These are phyloP conservation scores for Phyllostomus discolor DNA, from an alignment of 2,113 vertebrate genomes.

Conservation along the genomic window DNA sequence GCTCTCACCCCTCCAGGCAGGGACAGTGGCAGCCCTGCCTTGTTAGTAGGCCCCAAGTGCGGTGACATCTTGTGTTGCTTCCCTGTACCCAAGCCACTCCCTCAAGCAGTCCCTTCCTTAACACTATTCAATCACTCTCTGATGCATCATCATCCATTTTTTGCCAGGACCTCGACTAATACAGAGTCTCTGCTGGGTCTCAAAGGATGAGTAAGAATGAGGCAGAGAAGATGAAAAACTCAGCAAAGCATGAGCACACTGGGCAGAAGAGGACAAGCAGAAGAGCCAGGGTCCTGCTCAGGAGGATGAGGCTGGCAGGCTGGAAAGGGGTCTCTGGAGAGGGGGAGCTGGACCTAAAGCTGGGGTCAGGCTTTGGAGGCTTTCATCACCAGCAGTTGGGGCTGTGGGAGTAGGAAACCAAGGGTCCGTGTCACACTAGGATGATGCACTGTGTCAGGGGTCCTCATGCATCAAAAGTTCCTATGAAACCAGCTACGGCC, in stretches of 20 bases:
- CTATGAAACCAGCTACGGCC: background rate
- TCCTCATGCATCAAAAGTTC: background rate
- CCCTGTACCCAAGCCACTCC: no score
- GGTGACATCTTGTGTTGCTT: background rate
- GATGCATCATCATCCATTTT: background rate
- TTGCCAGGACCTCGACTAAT: background rate
- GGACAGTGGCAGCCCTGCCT: background rate
- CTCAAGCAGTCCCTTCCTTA: background rate
- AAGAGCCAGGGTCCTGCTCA: background rate
- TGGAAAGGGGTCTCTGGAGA: no score
- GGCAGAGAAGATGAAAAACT: background rate
- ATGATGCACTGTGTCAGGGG: background rate
- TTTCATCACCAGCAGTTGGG: background rate
- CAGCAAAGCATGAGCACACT: no score
- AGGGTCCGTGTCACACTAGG: background rate
- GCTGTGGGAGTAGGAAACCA: background rate
- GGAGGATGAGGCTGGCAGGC: rapidly evolving
- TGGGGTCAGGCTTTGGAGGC: background rate
- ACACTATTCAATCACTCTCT: background rate
- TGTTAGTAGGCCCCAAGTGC: no score
- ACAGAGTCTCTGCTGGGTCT: background rate
- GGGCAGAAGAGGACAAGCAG: background rate
- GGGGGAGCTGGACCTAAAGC: background rate
- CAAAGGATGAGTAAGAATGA: background rate
- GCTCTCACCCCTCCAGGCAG: background rate